Conservation (phyloP, 1,140 invertebrate species). For the Scaptomyza graminum region DNA sequence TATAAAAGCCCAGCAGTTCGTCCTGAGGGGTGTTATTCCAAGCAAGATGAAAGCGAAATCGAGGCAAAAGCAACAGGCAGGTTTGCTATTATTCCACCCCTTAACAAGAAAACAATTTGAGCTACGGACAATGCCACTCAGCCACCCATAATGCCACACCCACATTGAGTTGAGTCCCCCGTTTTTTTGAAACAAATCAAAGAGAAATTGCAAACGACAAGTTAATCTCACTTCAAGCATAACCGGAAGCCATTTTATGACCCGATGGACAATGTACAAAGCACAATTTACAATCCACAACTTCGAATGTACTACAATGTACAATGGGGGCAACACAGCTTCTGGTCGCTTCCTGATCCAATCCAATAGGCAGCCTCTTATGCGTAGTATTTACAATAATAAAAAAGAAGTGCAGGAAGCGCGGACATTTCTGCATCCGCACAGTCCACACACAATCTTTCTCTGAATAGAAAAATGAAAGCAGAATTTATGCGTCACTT, state of each 20-base stretch:
- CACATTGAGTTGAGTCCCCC: not conserved
- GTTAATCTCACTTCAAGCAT: conserved; percentile 83
- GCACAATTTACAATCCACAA: conserved; percentile 24
- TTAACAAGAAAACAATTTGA: conserved; percentile 27
- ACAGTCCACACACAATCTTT: conserved; percentile 40
- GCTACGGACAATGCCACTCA: not conserved
- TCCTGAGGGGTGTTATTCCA: not conserved
- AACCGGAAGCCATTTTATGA: conserved; percentile 83
- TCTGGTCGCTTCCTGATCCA: conserved; percentile 1
- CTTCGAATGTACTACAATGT: not conserved
- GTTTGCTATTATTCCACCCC: not conserved
- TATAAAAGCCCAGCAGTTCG: not conserved
- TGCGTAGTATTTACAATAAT: conserved; percentile 41
- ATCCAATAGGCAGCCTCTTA: conserved; percentile 19
- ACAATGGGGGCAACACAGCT: conserved; percentile 14
- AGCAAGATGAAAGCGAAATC: conserved; percentile 72
- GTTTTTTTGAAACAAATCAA: conserved; percentile 79
- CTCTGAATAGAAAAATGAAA: conserved; percentile 46
- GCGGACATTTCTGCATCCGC: conserved; percentile 56
- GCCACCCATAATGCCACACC: not conserved
- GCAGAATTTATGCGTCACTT: conserved; percentile 68
- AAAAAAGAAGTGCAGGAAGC: conserved; percentile 19
- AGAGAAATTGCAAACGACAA: conserved; percentile 84
- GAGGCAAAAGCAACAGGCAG: conserved; percentile 32
- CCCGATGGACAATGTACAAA: conserved; percentile 70